phyloP scores from a whole-genome alignment of 2,113 vertebrate genomes.

The Lasiurus borealis region DNA sequence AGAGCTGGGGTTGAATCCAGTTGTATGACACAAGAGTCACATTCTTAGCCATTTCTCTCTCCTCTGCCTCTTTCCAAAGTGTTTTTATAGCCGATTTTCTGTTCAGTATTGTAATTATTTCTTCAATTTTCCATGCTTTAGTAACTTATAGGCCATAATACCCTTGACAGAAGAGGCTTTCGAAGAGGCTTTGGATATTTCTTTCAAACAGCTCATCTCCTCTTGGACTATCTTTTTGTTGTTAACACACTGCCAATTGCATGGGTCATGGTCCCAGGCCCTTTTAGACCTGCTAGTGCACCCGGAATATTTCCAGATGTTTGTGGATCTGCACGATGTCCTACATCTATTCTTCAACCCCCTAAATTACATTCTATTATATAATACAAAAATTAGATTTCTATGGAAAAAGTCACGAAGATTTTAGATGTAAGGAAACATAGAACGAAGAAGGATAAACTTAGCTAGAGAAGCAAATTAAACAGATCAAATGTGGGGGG shows the following conservation, averaged over 20 bases:
- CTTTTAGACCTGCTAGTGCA: not conserved
- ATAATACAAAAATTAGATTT: not conserved
- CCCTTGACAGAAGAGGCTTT: not conserved
- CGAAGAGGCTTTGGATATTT: not conserved
- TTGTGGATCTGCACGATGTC: not conserved
- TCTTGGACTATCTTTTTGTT: slow-evolving; percentile 45
- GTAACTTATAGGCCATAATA: not conserved
- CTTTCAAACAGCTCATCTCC: not conserved
- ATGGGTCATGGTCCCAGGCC: not conserved
- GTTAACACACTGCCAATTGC: not conserved
- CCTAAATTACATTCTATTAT: not conserved
- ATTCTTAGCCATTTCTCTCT: not conserved
- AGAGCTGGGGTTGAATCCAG: not conserved
- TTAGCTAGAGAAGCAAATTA: not conserved
- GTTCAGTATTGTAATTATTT: slow-evolving; percentile 48
- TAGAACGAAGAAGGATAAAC: not conserved
- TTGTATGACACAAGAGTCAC: not conserved
- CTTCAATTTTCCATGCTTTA: slow-evolving; percentile 45
- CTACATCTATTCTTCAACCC: not conserved
- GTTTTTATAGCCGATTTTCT: slow-evolving; percentile 9
- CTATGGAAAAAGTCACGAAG: not conserved
- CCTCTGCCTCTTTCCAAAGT: not conserved
- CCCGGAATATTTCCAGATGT: not conserved
- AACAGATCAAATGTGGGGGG: not conserved
- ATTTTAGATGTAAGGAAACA: not conserved